phyloP scores from a whole-genome alignment of 2,113 vertebrate genomes.

The Chaetodon auriga region DNA sequence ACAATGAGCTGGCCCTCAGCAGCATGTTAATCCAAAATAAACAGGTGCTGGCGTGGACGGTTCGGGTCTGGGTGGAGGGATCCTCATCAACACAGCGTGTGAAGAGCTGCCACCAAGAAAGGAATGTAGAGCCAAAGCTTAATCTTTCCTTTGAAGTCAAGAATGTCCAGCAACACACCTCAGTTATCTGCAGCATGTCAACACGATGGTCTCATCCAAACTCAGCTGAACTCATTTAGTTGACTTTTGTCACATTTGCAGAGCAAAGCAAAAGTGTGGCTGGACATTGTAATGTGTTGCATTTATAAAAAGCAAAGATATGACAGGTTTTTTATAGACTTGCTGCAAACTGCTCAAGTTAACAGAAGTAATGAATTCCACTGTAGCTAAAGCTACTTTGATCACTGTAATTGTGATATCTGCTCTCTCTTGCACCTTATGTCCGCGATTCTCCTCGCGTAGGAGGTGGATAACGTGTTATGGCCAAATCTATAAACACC shows the following conservation, averaged over 20 bases:
- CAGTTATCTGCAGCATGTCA: slow-evolving; percentile 6
- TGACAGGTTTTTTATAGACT: background rate
- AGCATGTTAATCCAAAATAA: slow-evolving; percentile 92
- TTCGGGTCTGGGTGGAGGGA: slow-evolving; percentile 81
- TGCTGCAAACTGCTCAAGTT: background rate
- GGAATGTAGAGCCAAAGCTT: slow-evolving; percentile 50
- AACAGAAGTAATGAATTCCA: background rate
- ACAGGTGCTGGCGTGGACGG: slow-evolving; percentile 83
- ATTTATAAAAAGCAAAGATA: background rate
- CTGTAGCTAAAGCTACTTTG: background rate
- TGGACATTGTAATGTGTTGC: background rate
- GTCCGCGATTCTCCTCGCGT: slow-evolving; percentile 21
- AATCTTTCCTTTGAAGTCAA: slow-evolving; percentile 53
- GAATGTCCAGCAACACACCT: slow-evolving; percentile 51
- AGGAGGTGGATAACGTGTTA: slow-evolving; percentile 13
- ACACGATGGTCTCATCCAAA: background rate
- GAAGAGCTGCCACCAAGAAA: slow-evolving; percentile 43
- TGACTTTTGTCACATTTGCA: slow-evolving; percentile 13
- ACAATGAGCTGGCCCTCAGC: slow-evolving; percentile 88
- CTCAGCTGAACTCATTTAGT: background rate
- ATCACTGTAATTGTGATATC: background rate
- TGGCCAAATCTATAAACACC: slow-evolving; percentile 48
- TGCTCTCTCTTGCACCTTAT: background rate
- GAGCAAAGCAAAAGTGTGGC: background rate
- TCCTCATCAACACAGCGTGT: slow-evolving; percentile 57